A percentile compares a stretch with the other conserved stretches of the same genome.
Conservation (phyloP, 2,797 vertebrate genomes). For the Apodemus agrarius region DNA sequence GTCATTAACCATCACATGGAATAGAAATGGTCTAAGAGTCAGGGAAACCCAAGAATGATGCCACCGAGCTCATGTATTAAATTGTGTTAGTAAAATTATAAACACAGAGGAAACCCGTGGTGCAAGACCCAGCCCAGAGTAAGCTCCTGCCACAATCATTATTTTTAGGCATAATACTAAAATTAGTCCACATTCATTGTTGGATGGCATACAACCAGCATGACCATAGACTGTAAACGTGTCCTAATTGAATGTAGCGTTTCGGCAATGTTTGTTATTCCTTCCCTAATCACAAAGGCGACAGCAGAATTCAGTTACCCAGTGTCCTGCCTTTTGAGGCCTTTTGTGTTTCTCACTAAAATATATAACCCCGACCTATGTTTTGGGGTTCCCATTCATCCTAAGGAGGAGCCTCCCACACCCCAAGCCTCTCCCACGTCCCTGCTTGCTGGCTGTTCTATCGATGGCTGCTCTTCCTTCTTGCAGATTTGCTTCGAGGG, state of each 20-base stretch:
- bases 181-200: background rate
- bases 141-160: background rate
- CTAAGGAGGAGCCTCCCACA: background rate
- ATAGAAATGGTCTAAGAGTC: background rate
- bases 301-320: background rate
- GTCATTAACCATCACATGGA: background rate
- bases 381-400: background rate
- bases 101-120: background rate
- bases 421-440: background rate
- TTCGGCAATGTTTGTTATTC: background rate
- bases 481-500: conserved; percentile 97
- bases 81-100: background rate
- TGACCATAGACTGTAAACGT: background rate
- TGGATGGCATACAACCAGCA: background rate
- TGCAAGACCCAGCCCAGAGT: background rate
- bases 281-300: background rate
- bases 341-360: background rate
- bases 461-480: conserved; percentile 11
- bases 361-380: background rate
- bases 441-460: background rate
- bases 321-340: background rate
- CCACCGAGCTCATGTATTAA: background rate
- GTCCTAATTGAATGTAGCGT: background rate
- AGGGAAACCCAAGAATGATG: background rate
- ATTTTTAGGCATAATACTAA: conserved; percentile 35